A percentile compares a stretch with the other conserved stretches of the same genome.
Conservation (phyloP, 1,140 invertebrate species). For the Trichomalopsis sarcophagae region DNA sequence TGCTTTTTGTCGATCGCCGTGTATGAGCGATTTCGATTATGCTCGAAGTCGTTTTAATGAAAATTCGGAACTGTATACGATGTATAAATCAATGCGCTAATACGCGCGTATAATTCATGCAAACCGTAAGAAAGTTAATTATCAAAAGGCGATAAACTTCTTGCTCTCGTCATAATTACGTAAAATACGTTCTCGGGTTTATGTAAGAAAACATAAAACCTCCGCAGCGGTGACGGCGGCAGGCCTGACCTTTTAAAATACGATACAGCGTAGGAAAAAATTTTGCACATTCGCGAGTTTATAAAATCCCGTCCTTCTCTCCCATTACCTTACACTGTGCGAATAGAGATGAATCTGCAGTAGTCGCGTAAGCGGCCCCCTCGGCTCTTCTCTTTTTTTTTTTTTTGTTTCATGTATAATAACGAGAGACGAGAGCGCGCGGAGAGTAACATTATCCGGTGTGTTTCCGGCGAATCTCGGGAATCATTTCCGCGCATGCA, state of each 20-base stretch:
- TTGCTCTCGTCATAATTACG: conserved; percentile 30
- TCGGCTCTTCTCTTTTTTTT: conserved; percentile 40
- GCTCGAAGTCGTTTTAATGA: no score
- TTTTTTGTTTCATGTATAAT: background rate
- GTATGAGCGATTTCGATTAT: conserved; percentile 28
- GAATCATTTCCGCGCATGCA: conserved; percentile 72
- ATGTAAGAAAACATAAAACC: conserved; percentile 44
- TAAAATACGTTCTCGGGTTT: conserved; percentile 32
- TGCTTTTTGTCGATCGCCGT: conserved; percentile 24
- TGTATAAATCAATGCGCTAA: no score
- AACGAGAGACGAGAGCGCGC: conserved; percentile 15
- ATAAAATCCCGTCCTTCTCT: conserved; percentile 27
- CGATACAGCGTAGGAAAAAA: conserved; percentile 32
- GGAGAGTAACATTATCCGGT: conserved; percentile 59
- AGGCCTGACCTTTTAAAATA: conserved; percentile 42
- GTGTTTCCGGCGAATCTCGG: conserved; percentile 69
- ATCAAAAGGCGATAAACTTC: conserved; percentile 18
- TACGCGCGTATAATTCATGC: background rate
- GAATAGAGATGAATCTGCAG: conserved; percentile 50
- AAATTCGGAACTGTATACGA: no score
- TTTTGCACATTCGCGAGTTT: conserved; percentile 32
- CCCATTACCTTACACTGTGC: background rate
- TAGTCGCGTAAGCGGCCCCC: background rate
- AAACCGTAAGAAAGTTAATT: conserved; percentile 19
- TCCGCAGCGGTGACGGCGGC: background rate